Evolutionary conservation across 1,140 invertebrate genomes (phyloP).

Genomic region (Cherax destructor): DNA sequence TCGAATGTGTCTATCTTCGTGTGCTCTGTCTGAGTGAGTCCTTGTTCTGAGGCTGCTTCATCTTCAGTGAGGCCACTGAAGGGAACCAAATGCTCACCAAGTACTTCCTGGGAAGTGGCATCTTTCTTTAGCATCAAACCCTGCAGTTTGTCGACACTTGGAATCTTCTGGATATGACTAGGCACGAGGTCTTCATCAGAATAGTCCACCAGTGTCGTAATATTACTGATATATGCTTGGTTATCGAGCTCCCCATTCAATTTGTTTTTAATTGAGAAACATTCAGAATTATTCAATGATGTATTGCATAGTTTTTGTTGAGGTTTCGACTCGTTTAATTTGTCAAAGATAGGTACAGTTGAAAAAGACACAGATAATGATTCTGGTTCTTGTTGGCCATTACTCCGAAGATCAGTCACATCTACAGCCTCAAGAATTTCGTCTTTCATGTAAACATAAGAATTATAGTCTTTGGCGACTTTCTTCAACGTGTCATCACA

Average conservation of each 20-base stretch:
- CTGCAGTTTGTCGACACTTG: neutral
- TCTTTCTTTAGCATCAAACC: neutral
- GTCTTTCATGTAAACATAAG: conserved; percentile 19
- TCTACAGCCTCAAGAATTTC: neutral
- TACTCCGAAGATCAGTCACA: neutral
- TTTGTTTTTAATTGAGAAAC: neutral
- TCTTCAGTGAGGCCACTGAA: neutral
- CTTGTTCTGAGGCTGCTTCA: neutral
- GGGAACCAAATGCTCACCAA: neutral
- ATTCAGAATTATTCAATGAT: neutral
- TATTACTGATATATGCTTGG: neutral
- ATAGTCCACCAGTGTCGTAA: neutral
- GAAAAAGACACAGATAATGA: neutral
- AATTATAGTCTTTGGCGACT: neutral
- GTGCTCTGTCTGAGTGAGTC: neutral
- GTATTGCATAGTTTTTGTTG: no score
- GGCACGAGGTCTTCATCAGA: neutral
- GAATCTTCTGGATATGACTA: neutral
- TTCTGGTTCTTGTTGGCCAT: neutral
- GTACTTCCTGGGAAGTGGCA: neutral
- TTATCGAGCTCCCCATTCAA: neutral
- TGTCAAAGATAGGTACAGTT: neutral
- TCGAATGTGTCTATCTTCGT: neutral
- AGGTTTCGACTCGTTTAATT: neutral
- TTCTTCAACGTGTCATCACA: neutral